These are phyloP conservation scores for Creontiades dilutus DNA, from an alignment of 2,888 invertebrate genomes.

Conservation along the genomic window DNA sequence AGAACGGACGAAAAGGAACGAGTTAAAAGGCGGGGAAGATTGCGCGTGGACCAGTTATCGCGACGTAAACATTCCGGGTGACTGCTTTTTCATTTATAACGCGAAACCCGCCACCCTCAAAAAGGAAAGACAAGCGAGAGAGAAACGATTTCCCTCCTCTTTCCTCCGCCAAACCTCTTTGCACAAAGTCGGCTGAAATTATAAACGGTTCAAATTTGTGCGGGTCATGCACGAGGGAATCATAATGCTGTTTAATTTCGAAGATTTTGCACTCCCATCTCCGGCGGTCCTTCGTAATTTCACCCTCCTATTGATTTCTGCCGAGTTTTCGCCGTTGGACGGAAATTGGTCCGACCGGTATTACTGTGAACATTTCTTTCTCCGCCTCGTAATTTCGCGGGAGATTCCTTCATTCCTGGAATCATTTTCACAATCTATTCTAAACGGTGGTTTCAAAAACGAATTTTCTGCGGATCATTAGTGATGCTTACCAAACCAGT, in stretches of 20 bases:
- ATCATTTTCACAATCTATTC: too few species aligned
- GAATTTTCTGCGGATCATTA: too few species aligned
- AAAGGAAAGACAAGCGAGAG: conserved; percentile 1
- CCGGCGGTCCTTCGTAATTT: neutral
- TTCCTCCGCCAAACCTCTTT: neutral
- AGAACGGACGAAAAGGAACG: conserved; percentile 13
- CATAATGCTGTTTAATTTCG: conserved; percentile 32
- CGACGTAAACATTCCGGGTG: conserved; percentile 54
- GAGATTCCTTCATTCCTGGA: too few species aligned
- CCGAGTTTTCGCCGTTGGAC: too few species aligned
- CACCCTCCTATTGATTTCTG: neutral
- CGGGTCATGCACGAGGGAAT: neutral
- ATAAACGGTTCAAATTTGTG: conserved; percentile 20
- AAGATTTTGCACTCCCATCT: neutral
- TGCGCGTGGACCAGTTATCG: conserved; percentile 37
- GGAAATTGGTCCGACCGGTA: too few species aligned
- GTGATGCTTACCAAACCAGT: too few species aligned
- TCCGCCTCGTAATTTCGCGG: too few species aligned
- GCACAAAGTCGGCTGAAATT: neutral
- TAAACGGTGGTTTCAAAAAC: too few species aligned
- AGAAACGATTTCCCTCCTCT: neutral
- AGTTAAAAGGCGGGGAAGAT: conserved; percentile 29
- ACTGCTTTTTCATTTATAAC: conserved; percentile 48
- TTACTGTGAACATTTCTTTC: too few species aligned
- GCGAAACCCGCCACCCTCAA: conserved; percentile 4